Conservation (phyloP, 2,113 vertebrate species). For the Xenopus laevis region DNA sequence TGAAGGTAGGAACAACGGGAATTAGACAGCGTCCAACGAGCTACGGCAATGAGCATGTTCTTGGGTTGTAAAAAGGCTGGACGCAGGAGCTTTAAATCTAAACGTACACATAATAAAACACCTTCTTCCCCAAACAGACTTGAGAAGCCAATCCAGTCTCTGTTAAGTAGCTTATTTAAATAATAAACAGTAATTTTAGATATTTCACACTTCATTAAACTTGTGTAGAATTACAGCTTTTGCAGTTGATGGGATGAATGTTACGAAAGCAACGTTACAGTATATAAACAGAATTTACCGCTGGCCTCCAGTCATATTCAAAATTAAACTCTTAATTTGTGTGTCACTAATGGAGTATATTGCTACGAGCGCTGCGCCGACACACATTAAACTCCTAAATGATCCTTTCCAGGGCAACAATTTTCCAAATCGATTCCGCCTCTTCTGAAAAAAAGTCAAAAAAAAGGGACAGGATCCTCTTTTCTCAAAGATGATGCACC, state of each 20-base stretch:
- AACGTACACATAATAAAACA: constrained; percentile 30
- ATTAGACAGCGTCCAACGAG: too few species aligned
- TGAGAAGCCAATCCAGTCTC: constrained; percentile 16
- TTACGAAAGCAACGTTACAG: constrained; percentile 2
- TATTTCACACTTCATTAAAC: constrained; percentile 40
- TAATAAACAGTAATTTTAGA: constrained; percentile 37
- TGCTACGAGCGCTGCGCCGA: background rate
- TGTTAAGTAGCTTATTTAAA: constrained; percentile 24
- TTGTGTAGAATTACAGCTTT: background rate
- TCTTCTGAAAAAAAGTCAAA: background rate
- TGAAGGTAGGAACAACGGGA: too few species aligned
- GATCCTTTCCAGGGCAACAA: background rate
- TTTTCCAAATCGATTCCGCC: background rate
- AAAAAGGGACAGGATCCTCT: too few species aligned
- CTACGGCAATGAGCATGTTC: too few species aligned
- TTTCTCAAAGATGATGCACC: too few species aligned
- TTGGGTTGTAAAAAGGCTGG: too few species aligned
- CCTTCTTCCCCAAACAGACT: constrained; percentile 25
- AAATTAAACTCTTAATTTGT: constrained; percentile 17
- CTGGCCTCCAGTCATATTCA: constrained; percentile 6
- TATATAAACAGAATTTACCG: background rate
- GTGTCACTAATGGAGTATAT: background rate
- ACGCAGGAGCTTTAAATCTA: constrained; percentile 2
- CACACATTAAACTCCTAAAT: background rate
- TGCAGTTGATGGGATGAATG: constrained; percentile 1